Conservation (phyloP, 2,888 invertebrate species). For the Diaperis boleti region DNA sequence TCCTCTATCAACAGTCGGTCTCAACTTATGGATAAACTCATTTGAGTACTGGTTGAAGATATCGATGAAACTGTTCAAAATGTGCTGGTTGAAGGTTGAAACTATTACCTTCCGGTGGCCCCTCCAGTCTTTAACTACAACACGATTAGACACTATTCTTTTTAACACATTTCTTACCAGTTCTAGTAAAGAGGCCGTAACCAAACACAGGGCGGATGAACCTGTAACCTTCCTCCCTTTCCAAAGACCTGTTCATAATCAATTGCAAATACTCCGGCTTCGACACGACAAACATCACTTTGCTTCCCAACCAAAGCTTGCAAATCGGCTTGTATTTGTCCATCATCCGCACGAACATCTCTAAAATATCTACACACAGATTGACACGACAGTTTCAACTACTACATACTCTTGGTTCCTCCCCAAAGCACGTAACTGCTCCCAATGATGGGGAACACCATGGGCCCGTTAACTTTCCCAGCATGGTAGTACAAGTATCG, state of each 20-base stretch:
- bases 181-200: slow-evolving; percentile 5
- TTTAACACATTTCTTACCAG: slow-evolving; percentile 2
- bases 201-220: slow-evolving; percentile 10
- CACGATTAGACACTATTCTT: too few species aligned
- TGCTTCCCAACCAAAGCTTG: slow-evolving; percentile 4
- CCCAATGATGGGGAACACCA: slow-evolving; percentile 2
- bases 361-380: slow-evolving; percentile 2
- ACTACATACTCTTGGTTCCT: background rate
- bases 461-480: slow-evolving; percentile 4
- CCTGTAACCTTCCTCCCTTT: slow-evolving; percentile 8
- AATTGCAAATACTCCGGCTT: slow-evolving; percentile 7
- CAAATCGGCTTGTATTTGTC: slow-evolving; percentile 3
- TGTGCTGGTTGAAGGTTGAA: slow-evolving; percentile 9
- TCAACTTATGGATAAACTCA: background rate
- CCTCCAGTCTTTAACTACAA: slow-evolving; percentile 4
- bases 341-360: background rate
- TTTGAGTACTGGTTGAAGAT: background rate
- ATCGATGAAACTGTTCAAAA: slow-evolving; percentile 14
- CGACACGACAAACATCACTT: background rate
- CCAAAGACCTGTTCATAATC: slow-evolving; percentile 1
- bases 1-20: background rate
- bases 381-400: too few species aligned
- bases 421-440: slow-evolving; percentile 2
- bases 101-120: slow-evolving; percentile 7
- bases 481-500: background rate